These are phyloP conservation scores for Heterodera schachtii DNA, from an alignment of 1,140 invertebrate genomes.

Conservation along the genomic window DNA sequence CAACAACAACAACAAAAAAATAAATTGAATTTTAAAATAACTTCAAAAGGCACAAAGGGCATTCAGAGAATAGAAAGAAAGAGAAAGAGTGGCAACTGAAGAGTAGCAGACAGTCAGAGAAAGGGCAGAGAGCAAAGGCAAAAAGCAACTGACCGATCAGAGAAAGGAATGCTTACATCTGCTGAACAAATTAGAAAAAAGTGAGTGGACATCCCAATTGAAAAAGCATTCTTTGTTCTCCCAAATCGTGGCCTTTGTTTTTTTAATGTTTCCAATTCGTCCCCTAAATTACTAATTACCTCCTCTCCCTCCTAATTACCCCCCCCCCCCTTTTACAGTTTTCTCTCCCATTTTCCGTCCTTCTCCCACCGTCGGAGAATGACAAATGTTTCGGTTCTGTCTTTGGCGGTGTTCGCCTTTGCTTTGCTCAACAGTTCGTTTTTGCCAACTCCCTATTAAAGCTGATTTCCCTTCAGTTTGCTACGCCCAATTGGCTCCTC, in stretches of 20 bases:
- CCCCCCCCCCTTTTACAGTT: not conserved
- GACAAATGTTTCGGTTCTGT: not conserved
- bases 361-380: not conserved
- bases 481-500: constrained; percentile 33
- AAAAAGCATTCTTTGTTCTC: too few species aligned
- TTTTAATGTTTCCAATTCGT: too few species aligned
- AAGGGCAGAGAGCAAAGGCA: too few species aligned
- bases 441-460: too few species aligned
- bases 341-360: not conserved
- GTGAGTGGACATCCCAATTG: too few species aligned
- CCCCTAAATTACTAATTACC: not conserved
- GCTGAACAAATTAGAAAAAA: too few species aligned
- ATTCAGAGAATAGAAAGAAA: not conserved
- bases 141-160: too few species aligned
- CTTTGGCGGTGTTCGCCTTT: not conserved
- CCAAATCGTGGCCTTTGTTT: not conserved
- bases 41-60: not conserved
- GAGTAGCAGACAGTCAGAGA: too few species aligned
- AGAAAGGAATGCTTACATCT: too few species aligned
- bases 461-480: constrained; percentile 1
- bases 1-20: not conserved
- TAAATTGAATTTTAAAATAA: not conserved
- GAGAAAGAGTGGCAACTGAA: not conserved
- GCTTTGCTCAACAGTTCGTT: not conserved
- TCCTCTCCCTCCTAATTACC: not conserved